These are phyloP conservation scores for Apostichopus parvimensis DNA, from an alignment of 35 echinoderm and acorn worm species.

Conservation along the genomic window DNA sequence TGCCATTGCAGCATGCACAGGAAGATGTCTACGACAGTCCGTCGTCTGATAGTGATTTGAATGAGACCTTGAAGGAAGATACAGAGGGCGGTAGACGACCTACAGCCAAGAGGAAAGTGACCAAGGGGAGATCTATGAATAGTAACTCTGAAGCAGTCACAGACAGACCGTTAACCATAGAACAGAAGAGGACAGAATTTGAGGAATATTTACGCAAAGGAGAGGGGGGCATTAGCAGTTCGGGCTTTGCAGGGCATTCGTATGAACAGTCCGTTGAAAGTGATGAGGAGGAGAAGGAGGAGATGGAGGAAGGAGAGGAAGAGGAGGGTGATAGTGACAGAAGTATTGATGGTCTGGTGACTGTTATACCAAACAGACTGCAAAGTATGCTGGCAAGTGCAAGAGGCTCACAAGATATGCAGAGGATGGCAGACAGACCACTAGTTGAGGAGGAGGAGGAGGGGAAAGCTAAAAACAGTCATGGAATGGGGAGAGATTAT, in stretches of 20 bases:
- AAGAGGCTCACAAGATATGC: not conserved
- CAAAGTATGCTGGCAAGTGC: not conserved
- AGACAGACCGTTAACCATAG: not conserved
- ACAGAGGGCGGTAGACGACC: not conserved
- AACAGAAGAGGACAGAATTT: not conserved
- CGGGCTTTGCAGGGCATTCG: not conserved
- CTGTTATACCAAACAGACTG: conserved; percentile 51
- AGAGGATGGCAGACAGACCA: not conserved
- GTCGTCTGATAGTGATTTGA: not conserved
- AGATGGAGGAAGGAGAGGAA: too few species aligned
- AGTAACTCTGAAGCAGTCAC: not conserved
- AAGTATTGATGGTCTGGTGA: conserved; percentile 48
- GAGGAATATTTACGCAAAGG: not conserved
- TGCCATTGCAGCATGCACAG: not conserved
- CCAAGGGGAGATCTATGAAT: conserved; percentile 11
- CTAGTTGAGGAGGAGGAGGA: not conserved
- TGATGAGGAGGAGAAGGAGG: conserved; percentile 55
- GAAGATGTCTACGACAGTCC: not conserved
- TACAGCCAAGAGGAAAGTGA: conserved; percentile 30
- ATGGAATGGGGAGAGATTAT: not conserved
- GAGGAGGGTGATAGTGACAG: conserved; percentile 17
- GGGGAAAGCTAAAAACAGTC: not conserved
- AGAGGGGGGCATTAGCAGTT: not conserved
- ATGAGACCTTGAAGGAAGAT: not conserved
- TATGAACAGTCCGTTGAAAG: not conserved